These are phyloP conservation scores for Drosophila elegans DNA, from an alignment of 1,140 invertebrate species.

Conservation along the genomic window DNA sequence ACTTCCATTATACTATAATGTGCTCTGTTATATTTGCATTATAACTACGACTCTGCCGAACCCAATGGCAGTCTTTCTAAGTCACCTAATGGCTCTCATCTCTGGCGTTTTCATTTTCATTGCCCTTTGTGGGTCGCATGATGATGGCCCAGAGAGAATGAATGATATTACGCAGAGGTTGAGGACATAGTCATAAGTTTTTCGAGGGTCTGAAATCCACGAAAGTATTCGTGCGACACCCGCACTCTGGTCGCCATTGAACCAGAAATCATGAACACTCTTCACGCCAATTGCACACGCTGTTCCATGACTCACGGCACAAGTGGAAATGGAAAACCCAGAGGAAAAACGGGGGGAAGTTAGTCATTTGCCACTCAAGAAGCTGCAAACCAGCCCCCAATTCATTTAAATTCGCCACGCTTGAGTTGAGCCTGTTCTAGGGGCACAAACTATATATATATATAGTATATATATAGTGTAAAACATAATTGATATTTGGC, in stretches of 20 bases:
- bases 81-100: slow-evolving; percentile 51
- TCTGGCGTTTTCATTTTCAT: slow-evolving; percentile 65
- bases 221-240: slow-evolving; percentile 30
- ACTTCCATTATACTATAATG: slow-evolving; percentile 27
- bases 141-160: slow-evolving; percentile 5
- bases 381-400: slow-evolving; percentile 25
- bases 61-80: slow-evolving; percentile 56
- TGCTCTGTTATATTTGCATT: slow-evolving; percentile 68
- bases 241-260: slow-evolving; percentile 47
- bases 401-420: slow-evolving; percentile 30
- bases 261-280: slow-evolving; percentile 65
- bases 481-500: slow-evolving; percentile 38
- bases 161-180: not conserved
- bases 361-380: slow-evolving; percentile 27
- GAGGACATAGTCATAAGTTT: not conserved
- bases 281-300: slow-evolving; percentile 63
- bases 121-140: slow-evolving; percentile 32
- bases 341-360: not conserved
- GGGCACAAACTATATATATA: slow-evolving; percentile 2
- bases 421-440: slow-evolving; percentile 52
- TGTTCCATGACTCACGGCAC: slow-evolving; percentile 40
- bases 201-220: not conserved
- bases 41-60: slow-evolving; percentile 16
- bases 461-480: not conserved
- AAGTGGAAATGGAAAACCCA: slow-evolving; percentile 30